Percentiles rank a stretch among this genome's conserved stretches.
Evolutionary conservation across 1,140 invertebrate genomes (phyloP).

Genomic region (Hestina assimilis): DNA sequence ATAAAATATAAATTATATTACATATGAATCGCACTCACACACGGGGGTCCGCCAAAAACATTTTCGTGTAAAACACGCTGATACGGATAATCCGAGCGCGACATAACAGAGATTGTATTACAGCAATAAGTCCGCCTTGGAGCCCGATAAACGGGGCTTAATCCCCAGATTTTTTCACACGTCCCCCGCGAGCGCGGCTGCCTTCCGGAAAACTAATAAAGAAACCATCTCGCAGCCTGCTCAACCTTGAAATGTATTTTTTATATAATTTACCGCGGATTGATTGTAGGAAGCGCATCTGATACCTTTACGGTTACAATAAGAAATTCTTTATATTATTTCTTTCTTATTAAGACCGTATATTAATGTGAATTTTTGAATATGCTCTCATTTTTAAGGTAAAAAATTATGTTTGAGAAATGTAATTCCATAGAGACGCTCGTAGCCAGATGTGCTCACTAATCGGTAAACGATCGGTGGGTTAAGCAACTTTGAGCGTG

Average conservation of each 20-base stretch:
- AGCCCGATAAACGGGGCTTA: constrained; percentile 68
- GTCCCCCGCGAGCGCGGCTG: constrained; percentile 53
- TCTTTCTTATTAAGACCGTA: neutral
- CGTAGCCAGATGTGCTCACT: no score
- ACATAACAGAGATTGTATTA: constrained; percentile 76
- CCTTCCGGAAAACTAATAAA: constrained; percentile 75
- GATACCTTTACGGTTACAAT: constrained; percentile 26
- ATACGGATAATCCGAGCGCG: constrained; percentile 65
- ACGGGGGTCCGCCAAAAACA: constrained; percentile 24
- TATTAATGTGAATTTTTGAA: no score
- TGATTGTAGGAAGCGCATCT: constrained; percentile 60
- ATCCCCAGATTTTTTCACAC: constrained; percentile 74
- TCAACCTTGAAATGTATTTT: constrained; percentile 78
- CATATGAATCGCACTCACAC: neutral
- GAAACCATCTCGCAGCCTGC: constrained; percentile 73
- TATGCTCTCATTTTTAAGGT: no score
- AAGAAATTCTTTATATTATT: neutral
- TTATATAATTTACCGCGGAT: constrained; percentile 75
- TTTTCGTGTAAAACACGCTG: constrained; percentile 51
- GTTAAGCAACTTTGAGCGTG: no score
- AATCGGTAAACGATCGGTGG: no score
- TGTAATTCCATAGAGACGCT: no score
- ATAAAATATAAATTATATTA: no score
- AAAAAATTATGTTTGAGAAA: no score
- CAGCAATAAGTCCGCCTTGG: constrained; percentile 67